Base-by-base conservation (phyloP, 1,140 invertebrate species). In the Solenopsis fugax region DNA sequence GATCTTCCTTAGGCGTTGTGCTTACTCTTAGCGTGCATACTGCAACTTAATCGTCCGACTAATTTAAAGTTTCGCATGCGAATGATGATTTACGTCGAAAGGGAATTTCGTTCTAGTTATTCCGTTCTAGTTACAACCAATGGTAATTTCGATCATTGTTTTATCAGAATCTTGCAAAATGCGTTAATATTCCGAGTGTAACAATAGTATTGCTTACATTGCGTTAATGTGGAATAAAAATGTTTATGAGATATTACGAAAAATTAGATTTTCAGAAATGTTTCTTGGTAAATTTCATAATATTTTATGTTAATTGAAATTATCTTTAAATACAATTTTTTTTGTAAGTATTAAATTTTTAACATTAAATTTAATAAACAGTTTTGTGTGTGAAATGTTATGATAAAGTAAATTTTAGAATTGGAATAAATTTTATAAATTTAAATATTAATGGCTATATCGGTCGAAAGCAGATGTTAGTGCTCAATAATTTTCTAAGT, bases 21-120 rank as follows among this genome's bases (percentile, higher is more conserved):
- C 13, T 41, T 50, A 78, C 21, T 54, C 24, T 85, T 64, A 45
- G 69, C 78, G 37, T 82, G 71, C 67, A 75, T 75, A 84, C 65
- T 67, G 71, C 58, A 62, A 75, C 41, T 88, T 80, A 87, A 89
- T 89, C 87, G 86, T 78, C 72, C 73, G 86, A 73, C 64, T 86
- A 84, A 89, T 89, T 72, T 37, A 13, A 54, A 69, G 29, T 73
- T 88, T 60, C n/a, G 85, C 85, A 86, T 67, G 58, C 56, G 13
- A 80, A 69, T 45, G 24, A 75, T n/a, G 62, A 76, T 85, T 81
- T 82, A 52, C 24, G 29, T 84, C 13, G 50, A 87, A 58, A 88
- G 64, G 6, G 45, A 89, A 72, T 62, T 71, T 62, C 16, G 37
- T 64, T 54, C 60, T 41, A 85, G 18, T 75, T 82, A 73, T 82